Evolutionary conservation across 1,140 invertebrate species (phyloP).

Genomic region (Palaemon carinicauda): DNA sequence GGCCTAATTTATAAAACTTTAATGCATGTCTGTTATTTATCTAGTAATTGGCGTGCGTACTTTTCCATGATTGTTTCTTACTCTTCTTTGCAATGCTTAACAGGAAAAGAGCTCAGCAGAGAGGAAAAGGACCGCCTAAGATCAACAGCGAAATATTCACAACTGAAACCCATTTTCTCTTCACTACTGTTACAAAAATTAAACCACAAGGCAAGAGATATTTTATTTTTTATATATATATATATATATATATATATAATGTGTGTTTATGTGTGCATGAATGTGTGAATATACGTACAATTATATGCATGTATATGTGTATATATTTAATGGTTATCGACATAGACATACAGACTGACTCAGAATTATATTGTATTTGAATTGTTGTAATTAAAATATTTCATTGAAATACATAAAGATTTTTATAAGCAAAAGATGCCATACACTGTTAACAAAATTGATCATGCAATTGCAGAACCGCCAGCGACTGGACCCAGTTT

Average conservation of each 20-base stretch:
- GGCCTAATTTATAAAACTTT: no score
- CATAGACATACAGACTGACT: no score
- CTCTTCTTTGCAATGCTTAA: not conserved
- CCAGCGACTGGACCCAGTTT: conserved; percentile 23
- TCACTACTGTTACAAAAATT: not conserved
- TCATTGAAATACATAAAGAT: not conserved
- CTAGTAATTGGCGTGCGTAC: no score
- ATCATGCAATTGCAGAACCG: not conserved
- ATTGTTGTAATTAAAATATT: not conserved
- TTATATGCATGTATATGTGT: no score
- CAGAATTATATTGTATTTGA: no score
- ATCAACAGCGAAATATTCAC: not conserved
- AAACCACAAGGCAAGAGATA: not conserved
- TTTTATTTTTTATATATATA: not conserved
- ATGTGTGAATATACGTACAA: no score
- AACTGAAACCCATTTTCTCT: conserved; percentile 5
- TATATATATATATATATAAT: no score
- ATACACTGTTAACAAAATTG: not conserved
- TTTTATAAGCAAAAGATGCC: not conserved
- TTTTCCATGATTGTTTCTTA: no score
- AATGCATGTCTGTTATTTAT: no score
- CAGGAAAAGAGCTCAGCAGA: not conserved
- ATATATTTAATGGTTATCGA: no score
- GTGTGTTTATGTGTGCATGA: no score
- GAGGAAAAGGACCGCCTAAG: not conserved